These are phyloP conservation scores for Crossocerus cetratus DNA, from an alignment of 2,888 invertebrate genomes.

Conservation along the genomic window DNA sequence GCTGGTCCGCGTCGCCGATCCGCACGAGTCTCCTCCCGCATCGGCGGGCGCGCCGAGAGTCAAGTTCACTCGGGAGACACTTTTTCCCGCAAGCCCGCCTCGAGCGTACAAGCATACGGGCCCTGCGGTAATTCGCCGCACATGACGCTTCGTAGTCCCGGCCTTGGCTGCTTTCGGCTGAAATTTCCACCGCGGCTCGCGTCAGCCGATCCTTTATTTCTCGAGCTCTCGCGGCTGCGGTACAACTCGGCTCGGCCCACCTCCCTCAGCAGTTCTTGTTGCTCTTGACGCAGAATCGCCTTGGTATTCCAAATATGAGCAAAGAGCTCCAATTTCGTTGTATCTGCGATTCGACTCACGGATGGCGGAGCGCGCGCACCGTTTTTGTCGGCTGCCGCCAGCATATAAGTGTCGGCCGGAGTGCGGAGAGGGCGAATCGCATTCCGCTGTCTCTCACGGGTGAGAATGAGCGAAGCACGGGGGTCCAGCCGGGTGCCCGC, in stretches of 20 bases:
- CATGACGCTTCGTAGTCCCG: background rate
- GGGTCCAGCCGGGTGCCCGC: slow-evolving; percentile 16
- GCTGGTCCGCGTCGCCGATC: slow-evolving; percentile 37
- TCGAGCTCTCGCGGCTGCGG: no score
- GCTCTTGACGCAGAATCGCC: no score
- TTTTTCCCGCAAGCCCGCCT: slow-evolving; percentile 16
- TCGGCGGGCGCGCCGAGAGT: slow-evolving; percentile 25
- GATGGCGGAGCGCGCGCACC: slow-evolving; percentile 11
- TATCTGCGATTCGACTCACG: slow-evolving; percentile 7
- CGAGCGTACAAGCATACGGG: background rate
- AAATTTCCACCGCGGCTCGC: no score
- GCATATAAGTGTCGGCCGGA: slow-evolving; percentile 55
- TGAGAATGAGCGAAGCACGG: slow-evolving; percentile 64
- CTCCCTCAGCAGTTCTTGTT: no score
- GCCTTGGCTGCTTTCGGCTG: background rate
- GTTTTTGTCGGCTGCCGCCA: slow-evolving; percentile 63
- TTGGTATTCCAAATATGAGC: no score
- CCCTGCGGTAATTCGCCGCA: slow-evolving; percentile 1
- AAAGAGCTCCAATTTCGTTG: background rate
- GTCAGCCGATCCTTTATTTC: no score
- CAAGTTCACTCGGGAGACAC: slow-evolving; percentile 24
- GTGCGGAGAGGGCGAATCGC: slow-evolving; percentile 58
- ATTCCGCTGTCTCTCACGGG: slow-evolving; percentile 69
- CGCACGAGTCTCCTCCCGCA: slow-evolving; percentile 31
- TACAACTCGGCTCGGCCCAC: no score